A percentile compares a stretch with the other conserved stretches of the same genome.
Conservation (phyloP, 2,888 invertebrate species). For the Camponotus fellah region DNA sequence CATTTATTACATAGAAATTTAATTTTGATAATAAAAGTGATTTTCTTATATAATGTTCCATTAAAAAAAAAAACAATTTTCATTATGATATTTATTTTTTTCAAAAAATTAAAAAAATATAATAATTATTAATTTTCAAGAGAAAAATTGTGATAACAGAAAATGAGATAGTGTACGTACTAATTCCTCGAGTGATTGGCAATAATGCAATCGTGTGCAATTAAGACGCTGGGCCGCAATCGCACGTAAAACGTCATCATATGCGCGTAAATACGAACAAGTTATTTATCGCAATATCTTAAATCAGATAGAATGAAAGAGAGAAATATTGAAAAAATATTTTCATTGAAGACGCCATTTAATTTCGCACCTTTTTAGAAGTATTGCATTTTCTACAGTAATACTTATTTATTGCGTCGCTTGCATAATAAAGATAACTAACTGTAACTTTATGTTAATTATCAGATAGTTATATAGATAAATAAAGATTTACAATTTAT, state of each 20-base stretch:
- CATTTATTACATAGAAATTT: background rate
- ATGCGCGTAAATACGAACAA: background rate
- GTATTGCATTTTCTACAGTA: background rate
- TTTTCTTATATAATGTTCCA: background rate
- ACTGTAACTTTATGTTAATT: background rate
- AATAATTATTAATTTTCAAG: background rate
- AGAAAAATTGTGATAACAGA: background rate
- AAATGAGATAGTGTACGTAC: background rate
- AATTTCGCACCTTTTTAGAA: background rate
- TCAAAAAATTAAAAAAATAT: background rate
- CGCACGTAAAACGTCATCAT: background rate
- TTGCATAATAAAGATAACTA: background rate
- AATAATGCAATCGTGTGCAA: constrained; percentile 18
- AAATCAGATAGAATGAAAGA: background rate
- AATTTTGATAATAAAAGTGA: background rate
- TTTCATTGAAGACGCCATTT: background rate
- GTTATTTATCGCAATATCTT: background rate
- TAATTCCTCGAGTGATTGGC: background rate
- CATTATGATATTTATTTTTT: background rate
- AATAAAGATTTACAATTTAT: background rate
- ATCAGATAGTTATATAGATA: background rate
- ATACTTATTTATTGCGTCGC: background rate
- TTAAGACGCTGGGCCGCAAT: background rate
- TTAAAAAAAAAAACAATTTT: background rate
- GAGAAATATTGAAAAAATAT: background rate